Evolutionary conservation across 2,888 invertebrate species (phyloP).

Genomic region (Parnassius apollo): DNA sequence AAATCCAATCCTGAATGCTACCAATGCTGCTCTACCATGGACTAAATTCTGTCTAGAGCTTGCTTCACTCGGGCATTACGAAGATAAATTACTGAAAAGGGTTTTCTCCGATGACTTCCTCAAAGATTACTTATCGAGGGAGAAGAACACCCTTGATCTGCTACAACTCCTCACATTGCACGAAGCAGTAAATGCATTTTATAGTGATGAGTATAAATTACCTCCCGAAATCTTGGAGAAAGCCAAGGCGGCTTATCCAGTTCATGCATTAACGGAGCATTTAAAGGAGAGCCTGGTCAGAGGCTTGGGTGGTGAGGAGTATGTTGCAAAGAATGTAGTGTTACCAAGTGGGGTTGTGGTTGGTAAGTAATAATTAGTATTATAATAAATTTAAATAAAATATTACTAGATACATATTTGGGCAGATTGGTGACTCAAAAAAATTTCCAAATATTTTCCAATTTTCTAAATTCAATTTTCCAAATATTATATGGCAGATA

Average conservation of each 20-base stretch:
- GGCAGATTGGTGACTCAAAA: too few relatives aligned
- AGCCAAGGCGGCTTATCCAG: slow-evolving; percentile 53
- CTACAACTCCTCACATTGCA: slow-evolving; percentile 77
- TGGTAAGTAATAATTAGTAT: slow-evolving; percentile 1
- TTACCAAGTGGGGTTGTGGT: slow-evolving; percentile 55
- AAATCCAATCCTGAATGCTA: slow-evolving; percentile 59
- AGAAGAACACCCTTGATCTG: slow-evolving; percentile 65
- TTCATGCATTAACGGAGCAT: slow-evolving; percentile 53
- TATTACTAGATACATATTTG: too few relatives aligned
- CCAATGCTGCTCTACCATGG: slow-evolving; percentile 72
- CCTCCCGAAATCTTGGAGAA: slow-evolving; percentile 56
- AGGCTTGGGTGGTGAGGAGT: slow-evolving; percentile 81
- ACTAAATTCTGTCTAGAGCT: slow-evolving; percentile 79
- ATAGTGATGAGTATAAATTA: slow-evolving; percentile 62
- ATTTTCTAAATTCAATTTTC: too few relatives aligned
- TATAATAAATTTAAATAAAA: too few relatives aligned
- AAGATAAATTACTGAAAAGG: slow-evolving; percentile 71
- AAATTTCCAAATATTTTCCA: too few relatives aligned
- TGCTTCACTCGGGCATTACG: slow-evolving; percentile 81
- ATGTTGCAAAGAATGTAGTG: slow-evolving; percentile 74
- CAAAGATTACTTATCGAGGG: slow-evolving; percentile 52
- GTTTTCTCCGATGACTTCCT: slow-evolving; percentile 78
- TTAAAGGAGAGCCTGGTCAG: slow-evolving; percentile 71
- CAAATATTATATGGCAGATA: too few relatives aligned
- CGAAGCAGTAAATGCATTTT: slow-evolving; percentile 76